Percentiles rank a stretch among this genome's conserved stretches.
Evolutionary conservation across 2,797 vertebrate genomes (phyloP).

Genomic region (Macropus fuliginosus): DNA sequence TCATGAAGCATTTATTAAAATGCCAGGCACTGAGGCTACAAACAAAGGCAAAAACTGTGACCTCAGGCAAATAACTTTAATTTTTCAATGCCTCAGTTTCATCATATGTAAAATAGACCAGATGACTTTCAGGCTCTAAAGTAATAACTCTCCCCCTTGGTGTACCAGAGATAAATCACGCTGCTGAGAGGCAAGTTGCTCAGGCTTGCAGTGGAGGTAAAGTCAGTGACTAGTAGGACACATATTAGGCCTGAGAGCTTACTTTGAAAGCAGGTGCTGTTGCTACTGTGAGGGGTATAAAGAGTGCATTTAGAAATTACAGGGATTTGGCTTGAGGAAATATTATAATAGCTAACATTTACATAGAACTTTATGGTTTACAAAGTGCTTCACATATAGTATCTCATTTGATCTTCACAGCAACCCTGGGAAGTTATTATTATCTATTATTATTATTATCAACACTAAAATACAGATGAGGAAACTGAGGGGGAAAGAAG

Average conservation of each 20-base stretch:
- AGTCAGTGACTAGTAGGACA: not conserved
- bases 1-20: not conserved
- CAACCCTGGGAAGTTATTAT: not conserved
- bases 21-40: not conserved
- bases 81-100: not conserved
- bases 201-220: not conserved
- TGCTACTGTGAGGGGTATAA: not conserved
- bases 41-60: not conserved
- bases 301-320: not conserved
- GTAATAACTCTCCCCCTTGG: not conserved
- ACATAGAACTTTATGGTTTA: not conserved
- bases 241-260: not conserved
- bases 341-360: not conserved
- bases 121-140: not conserved
- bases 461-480: not conserved
- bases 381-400: not conserved
- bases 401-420: not conserved
- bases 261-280: not conserved
- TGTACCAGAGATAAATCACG: not conserved
- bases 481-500: not conserved
- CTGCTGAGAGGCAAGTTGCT: not conserved
- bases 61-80: not conserved
- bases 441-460: not conserved
- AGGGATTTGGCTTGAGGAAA: not conserved
- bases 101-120: not conserved